Evolutionary conservation across 2,888 invertebrate species (phyloP), one percentile per base, ranked within the genome.

Genomic region (Eupithecia abbreviata): DNA sequence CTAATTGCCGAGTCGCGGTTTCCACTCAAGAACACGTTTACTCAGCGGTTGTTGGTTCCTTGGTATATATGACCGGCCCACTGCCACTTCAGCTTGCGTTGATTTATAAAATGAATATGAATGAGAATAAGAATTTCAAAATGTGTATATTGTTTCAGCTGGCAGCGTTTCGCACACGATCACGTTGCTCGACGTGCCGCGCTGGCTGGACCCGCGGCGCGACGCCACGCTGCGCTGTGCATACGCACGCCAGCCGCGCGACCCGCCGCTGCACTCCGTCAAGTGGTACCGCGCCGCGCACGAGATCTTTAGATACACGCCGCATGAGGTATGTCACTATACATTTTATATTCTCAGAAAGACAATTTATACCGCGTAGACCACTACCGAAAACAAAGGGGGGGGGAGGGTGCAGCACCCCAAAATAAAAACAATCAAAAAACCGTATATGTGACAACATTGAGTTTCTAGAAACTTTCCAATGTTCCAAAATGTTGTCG

Each of bases 201-300:
- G 90, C 62, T 94, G 91, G 91, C 89, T 91, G 0, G 94, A 94
- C 83, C 93, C 93, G 45, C 81, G 89, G 69, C 87, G 88, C 10
- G 92, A 93, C 75, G 93, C 92, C 0, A 90, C 90, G 78, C 89
- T 95, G 0, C 88, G 88, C 41, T 95, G 94, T 74, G 85, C 87
- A 72, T 95, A 94, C 87, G 82, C 87, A 2, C 82, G 91, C 65
- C 92, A 91, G 78, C 87, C 88, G 0, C 87, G 87, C 73, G 94
- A 95, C 76, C 96, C 96, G 3, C 95, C 96, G 1, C 95, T 97
- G 10, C 97, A 97, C 91, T 96, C 97, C 55, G 96, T 97, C 87
- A 97, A 97, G 92, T 97, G 97, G 97, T 97, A 97, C 92, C 93
- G 96, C 78, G 96, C 96, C 74, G 95, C 95, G 70, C 88, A 93